phyloP scores from a whole-genome alignment of 2,888 invertebrate genomes.

The Diplolepis rosae region DNA sequence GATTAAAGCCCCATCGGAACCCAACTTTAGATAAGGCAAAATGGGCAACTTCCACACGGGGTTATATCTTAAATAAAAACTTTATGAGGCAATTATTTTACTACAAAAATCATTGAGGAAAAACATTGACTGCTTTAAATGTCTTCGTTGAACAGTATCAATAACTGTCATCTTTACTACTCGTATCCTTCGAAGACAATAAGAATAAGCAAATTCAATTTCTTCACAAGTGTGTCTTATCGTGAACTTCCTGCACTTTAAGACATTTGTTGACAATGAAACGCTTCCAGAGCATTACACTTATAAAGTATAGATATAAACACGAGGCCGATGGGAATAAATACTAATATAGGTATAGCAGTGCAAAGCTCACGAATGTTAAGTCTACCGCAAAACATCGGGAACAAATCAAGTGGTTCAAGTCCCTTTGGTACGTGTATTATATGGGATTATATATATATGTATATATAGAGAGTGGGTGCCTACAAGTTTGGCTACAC shows the following conservation, averaged over 20 bases:
- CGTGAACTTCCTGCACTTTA: conserved; percentile 12
- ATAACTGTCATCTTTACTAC: conserved; percentile 11
- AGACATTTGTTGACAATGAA: conserved; percentile 10
- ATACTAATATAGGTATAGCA: conserved; percentile 4
- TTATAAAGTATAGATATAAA: neutral
- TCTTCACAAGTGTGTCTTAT: neutral
- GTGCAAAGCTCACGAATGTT: conserved; percentile 8
- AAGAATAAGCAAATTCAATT: neutral
- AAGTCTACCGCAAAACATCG: conserved; percentile 7
- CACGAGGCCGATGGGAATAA: conserved; percentile 10
- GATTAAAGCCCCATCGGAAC: too few species aligned
- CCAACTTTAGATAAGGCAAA: too few species aligned
- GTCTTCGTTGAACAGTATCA: neutral
- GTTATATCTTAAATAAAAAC: too few species aligned
- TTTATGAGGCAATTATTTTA: too few species aligned
- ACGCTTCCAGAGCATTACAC: conserved; percentile 12
- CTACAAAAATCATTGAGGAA: too few species aligned
- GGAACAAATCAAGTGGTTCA: neutral
- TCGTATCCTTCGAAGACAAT: neutral
- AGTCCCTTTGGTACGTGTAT: too few species aligned
- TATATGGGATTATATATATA: neutral
- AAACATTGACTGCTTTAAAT: neutral
- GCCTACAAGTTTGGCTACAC: neutral
- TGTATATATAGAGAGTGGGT: neutral
- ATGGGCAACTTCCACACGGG: too few species aligned